Percentiles rank a stretch among this genome's conserved stretches.
These are phyloP conservation scores for Phalloptychus januarius DNA, from an alignment of 2,797 vertebrate genomes.

Conservation along the genomic window DNA sequence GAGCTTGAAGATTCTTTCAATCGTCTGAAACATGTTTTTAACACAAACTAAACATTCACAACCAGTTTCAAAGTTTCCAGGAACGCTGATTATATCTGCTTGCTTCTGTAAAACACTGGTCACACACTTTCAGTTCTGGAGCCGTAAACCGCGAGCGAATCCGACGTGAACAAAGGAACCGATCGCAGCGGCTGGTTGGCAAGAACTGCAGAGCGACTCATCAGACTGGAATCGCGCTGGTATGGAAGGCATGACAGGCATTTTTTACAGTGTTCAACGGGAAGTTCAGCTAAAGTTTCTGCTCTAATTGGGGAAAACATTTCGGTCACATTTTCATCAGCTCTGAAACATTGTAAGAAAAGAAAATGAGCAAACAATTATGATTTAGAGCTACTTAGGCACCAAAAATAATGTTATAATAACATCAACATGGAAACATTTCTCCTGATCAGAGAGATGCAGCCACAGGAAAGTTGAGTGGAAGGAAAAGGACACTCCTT, in stretches of 20 bases:
- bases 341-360: not conserved
- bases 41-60: not conserved
- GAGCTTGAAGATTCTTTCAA: not conserved
- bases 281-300: not conserved
- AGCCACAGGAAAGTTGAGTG: not conserved
- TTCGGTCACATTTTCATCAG: not conserved
- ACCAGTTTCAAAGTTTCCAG: not conserved
- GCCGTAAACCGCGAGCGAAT: conserved; percentile 16
- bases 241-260: not conserved
- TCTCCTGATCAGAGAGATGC: no score
- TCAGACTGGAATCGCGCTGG: not conserved
- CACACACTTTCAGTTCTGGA: conserved; percentile 41
- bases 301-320: not conserved
- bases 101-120: conserved; percentile 4
- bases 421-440: no score
- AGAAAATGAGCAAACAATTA: no score
- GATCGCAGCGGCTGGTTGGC: not conserved
- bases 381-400: no score
- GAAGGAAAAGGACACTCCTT: not conserved
- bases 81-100: conserved; percentile 1
- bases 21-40: not conserved
- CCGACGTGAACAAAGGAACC: conserved; percentile 29
- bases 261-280: not conserved
- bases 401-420: no score
- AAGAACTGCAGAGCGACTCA: not conserved